Evolutionary conservation across 2,113 vertebrate genomes (phyloP), one percentile per base, ranked within the genome.

Genomic region (Sapayoa aenigma): DNA sequence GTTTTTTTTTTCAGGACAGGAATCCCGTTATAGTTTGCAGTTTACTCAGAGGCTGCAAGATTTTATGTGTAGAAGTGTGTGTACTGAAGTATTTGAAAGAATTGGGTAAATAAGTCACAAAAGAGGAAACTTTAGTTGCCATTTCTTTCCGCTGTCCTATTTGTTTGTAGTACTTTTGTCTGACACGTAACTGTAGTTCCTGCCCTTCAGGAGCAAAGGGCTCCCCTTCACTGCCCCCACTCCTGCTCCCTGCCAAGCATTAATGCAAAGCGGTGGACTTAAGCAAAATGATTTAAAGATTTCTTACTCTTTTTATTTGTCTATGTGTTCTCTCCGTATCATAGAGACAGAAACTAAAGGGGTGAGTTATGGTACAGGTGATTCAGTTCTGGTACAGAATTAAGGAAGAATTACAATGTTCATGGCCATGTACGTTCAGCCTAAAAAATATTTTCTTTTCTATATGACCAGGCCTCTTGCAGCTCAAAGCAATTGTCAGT

Each of bases 141-240:
- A 2, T 65, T 53, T 76, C 42, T 76, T 81, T 82, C 13, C 2
- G 15, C 9, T 59, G 42, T 31, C 10, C 9, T 9, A 2, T 76
- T 58, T 80, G 6, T 73, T 89, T 66, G 22, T 90, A 30, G 10
- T 49, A 44, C 8, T 85, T 79, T 60, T 75, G 13, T 69, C 31
- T 82, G 41, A 31, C 71, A 6, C 0, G 12, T 72, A 76, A 63
- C 55, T 0, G 0, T 69, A 56, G 21, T 56, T 77, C 5, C 24
- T 65, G 21, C 12, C 47, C 16, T 84, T 69, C 31, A 91, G 74
- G 49, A 73, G 1, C 18, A 56, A 74, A 30, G 15, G 5, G 3
- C 60, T 75, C 9, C 14, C 12, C 18, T 28, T 27, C 16, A 7
- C 3, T 4, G 21, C 21, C 19, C 31, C 13, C 6, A 31, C n/a